Evolutionary conservation across 2,797 vertebrate genomes (phyloP), one percentile per base, ranked within the genome.

Genomic region (Parauchenoglanis ngamensis): DNA sequence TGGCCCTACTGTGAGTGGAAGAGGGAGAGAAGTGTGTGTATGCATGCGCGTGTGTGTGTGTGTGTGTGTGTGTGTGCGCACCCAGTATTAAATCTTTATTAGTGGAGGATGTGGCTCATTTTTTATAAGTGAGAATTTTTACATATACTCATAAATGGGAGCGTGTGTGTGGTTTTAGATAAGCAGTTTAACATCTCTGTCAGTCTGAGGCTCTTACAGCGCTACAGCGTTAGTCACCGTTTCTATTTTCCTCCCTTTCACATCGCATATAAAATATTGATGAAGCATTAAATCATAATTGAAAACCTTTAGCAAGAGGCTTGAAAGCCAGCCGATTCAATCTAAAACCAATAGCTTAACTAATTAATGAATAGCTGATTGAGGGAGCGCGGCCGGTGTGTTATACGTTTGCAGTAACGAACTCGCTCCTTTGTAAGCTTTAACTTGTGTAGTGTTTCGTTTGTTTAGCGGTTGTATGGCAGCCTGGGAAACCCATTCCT

Each of bases 221-320:
- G 0, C 31, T 21, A 89, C 93, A 91, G 56, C 54, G 7, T 46
- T 75, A n/a, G 49, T 5, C 83, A 59, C 23, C 11, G 23, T 59
- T 85, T 73, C 54, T 75, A 25, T 44, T 59, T 83, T 46, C 25
- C 35, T 75, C 35, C 56, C 54, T 59, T 85, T 61, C 25, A 46
- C 8, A 0, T 44, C 25, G 90, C 92, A 91, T 92, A 91, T 93
- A 31, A 91, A 92, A 90, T 93, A 92, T 93, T 92, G 88, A 93
- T 91, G 81, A 81, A 87, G 87, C 86, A 85, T 61, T 89, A 77
- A 89, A 87, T 88, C 86, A 87, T 87, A 91, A 91, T 90, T 86
- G 87, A 90, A 87, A 83, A 77, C 70, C 82, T 82, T 90, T 89
- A 83, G 67, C 12, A 15, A 67, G 78, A 87, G 67, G 52, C 61